Base-by-base conservation (phyloP, 2,888 invertebrate species). In the Rhogogaster chlorosoma region DNA sequence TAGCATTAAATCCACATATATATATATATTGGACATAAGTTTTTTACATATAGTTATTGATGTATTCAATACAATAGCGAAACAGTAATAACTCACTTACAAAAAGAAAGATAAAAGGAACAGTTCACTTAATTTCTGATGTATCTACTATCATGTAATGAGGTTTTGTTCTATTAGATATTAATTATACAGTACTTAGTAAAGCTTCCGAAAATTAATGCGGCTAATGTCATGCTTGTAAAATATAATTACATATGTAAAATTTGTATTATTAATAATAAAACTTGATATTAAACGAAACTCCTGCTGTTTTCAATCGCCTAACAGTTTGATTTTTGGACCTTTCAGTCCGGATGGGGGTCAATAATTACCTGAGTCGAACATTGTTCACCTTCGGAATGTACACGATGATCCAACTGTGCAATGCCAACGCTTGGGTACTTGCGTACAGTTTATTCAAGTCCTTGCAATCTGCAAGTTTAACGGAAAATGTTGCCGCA, bases 361-460 rank as follows among this genome's bases (percentile, higher is more conserved):
- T 85, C 10, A 87, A 87, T 10, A 36, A 78, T 38, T 61, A 61
- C 29, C 82, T 87, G 64, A 85, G 84, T 49, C 85, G 89, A 85
- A 87, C 90, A 77, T 85, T 91, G 57, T 85, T 88, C 73, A 87
- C 90, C 2, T 84, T 90, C 61, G 88, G 89, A 32, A 85, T 89
- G 83, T 61, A 70, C 53, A 88, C 90, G 49, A 87, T 92, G 84
- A 88, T 86, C 61, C 86, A 86, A 86, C 88, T 92, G 88, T 87
- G 88, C 71, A 88, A 91, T 73, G 84, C 83, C 42, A 89, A 89
- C 29, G 85, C 88, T 7, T 92, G 91, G 91, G 85, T 90, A 38
- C 85, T 90, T 85, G 92, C 91, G 1, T 85, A 90, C 84, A 84
- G 86, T 42, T 85, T 92, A 32, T 87, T 91, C 26, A 89, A 88